A percentile compares a stretch with the other conserved stretches of the same genome.
phyloP scores from a whole-genome alignment of 1,140 invertebrate species.

The Reticulitermes speratus region DNA sequence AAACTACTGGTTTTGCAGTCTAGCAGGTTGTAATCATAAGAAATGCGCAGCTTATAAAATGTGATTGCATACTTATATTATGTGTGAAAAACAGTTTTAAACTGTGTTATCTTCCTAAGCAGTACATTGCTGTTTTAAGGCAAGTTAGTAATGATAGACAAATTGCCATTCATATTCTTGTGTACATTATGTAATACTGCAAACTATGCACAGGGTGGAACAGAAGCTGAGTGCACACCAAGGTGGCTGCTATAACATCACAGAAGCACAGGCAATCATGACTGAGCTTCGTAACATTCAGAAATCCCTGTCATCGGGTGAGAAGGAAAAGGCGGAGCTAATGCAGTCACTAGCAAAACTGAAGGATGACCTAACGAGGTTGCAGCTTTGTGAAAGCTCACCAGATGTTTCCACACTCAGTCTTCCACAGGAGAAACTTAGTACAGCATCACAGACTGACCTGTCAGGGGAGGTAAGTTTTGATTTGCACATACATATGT shows the following conservation, averaged over 20 bases:
- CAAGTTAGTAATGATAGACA: too few species aligned
- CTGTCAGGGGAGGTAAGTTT: constrained; percentile 75
- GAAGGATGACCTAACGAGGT: constrained; percentile 86
- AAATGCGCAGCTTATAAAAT: too few species aligned
- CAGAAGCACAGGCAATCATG: constrained; percentile 92
- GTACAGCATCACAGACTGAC: constrained; percentile 93
- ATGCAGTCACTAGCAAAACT: constrained; percentile 91
- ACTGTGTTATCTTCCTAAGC: too few species aligned
- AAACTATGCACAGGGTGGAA: constrained; percentile 68
- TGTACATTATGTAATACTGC: too few species aligned
- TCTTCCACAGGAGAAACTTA: constrained; percentile 79
- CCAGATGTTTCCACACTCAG: constrained; percentile 81
- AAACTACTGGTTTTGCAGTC: too few species aligned
- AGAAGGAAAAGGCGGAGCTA: constrained; percentile 89
- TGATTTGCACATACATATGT: background rate
- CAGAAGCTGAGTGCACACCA: constrained; percentile 83
- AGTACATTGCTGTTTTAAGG: too few species aligned
- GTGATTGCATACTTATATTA: too few species aligned
- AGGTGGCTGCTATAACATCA: constrained; percentile 85
- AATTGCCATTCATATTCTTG: too few species aligned
- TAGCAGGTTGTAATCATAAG: too few species aligned
- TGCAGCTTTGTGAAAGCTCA: constrained; percentile 77
- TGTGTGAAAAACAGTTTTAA: too few species aligned
- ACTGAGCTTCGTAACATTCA: constrained; percentile 90
- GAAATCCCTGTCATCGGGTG: constrained; percentile 82